Evolutionary conservation across 2,888 invertebrate genomes (phyloP), one percentile per base, ranked within the genome.

Genomic region (Agrotis puta): DNA sequence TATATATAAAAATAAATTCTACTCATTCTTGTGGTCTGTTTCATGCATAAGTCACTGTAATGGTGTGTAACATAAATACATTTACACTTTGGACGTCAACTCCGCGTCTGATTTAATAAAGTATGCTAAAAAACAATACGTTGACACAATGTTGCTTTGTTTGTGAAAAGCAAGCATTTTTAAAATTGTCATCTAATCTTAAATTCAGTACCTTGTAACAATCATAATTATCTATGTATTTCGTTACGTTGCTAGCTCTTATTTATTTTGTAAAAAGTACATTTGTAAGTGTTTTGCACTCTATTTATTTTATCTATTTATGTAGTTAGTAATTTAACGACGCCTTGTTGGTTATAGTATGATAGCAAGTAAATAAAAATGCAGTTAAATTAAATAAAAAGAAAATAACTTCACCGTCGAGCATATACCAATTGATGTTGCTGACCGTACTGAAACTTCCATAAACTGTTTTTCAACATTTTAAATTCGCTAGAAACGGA

Each of bases 11-110:
- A 70, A 57, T 57, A 57, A 64, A 66, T 47, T 22, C 39, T 64
- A 47, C 22, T 62, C 48, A 75, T 75, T 77, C 53, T 57, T 77
- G 27, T 72, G 66, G 63, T 68, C 64, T 64, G 43, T 33, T 22
- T 68, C 33, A 58, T 59, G 43, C 50, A 58, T 62, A 51, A 56
- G 33, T 65, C 50, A 59, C 56, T 61, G 64, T 47, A 14, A 56
- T 64, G 51, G n/a, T 67, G 51, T 48, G 39, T 39, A 11, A 68
- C 18, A 47, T 62, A 43, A 67, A 61, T 47, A 18, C 27, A 54
- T 76, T 13, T 50, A 68, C 67, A 61, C 63, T 65, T 61, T 69
- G 47, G 47, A 64, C 39, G 63, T 63, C 27, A 20, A 50, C 53
- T 50, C n/a, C n/a, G 53, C 57, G 51, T 48, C 33, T 24, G 50